These are phyloP conservation scores for Lutjanus argentimaculatus DNA, from an alignment of 2,797 vertebrate genomes.

Conservation along the genomic window DNA sequence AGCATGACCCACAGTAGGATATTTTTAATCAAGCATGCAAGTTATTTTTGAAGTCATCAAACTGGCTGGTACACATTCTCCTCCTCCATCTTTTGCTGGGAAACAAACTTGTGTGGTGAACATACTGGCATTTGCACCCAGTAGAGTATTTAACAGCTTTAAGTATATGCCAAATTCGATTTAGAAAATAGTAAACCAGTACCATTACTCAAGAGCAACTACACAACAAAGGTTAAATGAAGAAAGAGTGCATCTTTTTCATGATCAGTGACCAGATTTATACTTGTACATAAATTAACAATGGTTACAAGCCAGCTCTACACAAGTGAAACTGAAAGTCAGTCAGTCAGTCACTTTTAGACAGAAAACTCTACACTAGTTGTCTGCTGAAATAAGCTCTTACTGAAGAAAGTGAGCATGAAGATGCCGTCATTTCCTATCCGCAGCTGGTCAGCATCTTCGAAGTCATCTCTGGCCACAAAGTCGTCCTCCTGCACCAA, in stretches of 20 bases:
- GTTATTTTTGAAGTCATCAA: neutral
- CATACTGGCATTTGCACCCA: neutral
- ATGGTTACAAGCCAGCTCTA: neutral
- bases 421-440: conserved; percentile 99
- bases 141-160: neutral
- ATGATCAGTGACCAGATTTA: neutral
- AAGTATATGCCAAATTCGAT: neutral
- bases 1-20: neutral
- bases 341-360: neutral
- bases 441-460: conserved; percentile 97
- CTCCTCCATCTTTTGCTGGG: neutral
- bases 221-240: neutral
- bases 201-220: neutral
- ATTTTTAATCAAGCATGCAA: neutral
- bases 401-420: conserved; percentile 99
- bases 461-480: conserved; percentile 94
- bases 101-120: neutral
- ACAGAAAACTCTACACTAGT: neutral
- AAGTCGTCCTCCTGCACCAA: conserved; percentile 94
- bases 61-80: neutral
- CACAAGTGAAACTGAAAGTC: neutral
- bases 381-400: conserved; percentile 71
- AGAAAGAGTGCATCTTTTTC: neutral
- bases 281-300: neutral
- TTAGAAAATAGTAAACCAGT: neutral